Conservation (phyloP, 2,797 vertebrate species). For the Phrynocephalus forsythii region DNA sequence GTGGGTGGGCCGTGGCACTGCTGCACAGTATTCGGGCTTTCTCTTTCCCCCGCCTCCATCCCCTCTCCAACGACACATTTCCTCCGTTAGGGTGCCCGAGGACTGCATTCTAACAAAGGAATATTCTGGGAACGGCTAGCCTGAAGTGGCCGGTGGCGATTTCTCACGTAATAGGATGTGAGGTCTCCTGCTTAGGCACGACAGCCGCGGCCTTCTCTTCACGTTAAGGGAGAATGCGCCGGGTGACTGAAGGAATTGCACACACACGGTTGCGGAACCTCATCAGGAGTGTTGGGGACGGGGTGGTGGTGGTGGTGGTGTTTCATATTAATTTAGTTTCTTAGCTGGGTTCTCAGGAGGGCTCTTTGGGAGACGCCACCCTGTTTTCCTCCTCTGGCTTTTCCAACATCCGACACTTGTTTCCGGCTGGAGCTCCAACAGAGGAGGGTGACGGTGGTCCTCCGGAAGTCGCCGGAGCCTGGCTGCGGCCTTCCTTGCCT, state of each 20-base stretch:
- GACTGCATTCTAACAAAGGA: slow-evolving; percentile 66
- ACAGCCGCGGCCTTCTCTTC: slow-evolving; percentile 68
- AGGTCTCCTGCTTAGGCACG: slow-evolving; percentile 62
- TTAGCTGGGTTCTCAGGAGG: slow-evolving; percentile 20
- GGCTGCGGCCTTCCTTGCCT: no score
- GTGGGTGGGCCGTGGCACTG: slow-evolving; percentile 24
- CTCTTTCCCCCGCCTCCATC: neutral
- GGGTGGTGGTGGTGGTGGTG: neutral
- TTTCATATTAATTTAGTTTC: slow-evolving; percentile 23
- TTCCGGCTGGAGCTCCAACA: neutral
- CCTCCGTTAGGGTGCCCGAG: slow-evolving; percentile 42
- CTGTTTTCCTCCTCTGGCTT: neutral
- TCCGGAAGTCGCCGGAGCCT: no score
- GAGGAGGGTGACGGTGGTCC: no score
- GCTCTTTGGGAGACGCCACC: neutral
- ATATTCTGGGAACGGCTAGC: slow-evolving; percentile 64
- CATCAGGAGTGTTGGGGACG: no score
- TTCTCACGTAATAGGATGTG: slow-evolving; percentile 68
- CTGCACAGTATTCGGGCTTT: slow-evolving; percentile 33
- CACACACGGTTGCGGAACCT: slow-evolving; percentile 60
- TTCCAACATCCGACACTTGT: no score
- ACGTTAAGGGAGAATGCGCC: slow-evolving; percentile 56
- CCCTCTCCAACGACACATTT: neutral
- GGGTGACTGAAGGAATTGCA: slow-evolving; percentile 66
- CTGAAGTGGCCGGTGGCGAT: slow-evolving; percentile 61